Evolutionary conservation across 2,113 vertebrate species (phyloP).

Genomic region (Paramormyrops kingsleyae): DNA sequence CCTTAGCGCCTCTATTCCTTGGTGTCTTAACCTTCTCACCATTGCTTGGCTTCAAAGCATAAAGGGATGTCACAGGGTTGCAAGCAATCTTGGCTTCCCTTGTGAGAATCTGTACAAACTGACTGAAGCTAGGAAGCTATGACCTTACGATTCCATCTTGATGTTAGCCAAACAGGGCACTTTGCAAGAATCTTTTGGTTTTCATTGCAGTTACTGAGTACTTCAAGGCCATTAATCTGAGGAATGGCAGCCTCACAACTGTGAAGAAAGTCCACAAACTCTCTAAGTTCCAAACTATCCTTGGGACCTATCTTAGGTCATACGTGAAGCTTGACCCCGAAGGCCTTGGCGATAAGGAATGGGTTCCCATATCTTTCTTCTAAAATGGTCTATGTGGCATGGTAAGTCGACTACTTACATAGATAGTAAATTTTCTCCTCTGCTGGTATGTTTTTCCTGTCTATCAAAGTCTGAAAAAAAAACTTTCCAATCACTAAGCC

Average conservation of each 20-base stretch:
- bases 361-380: slow-evolving; percentile 28
- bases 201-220: slow-evolving; percentile 28
- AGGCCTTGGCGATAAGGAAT: slow-evolving; percentile 29
- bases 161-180: slow-evolving; percentile 26
- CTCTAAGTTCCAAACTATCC: slow-evolving; percentile 15
- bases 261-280: slow-evolving; percentile 25
- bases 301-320: slow-evolving; percentile 25
- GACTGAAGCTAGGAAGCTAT: slow-evolving; percentile 34
- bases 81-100: background rate
- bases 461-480: slow-evolving; percentile 26
- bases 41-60: slow-evolving; percentile 24
- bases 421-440: slow-evolving; percentile 25
- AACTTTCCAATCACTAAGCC: slow-evolving; percentile 22
- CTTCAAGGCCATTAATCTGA: slow-evolving; percentile 23
- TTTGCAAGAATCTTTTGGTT: slow-evolving; percentile 25
- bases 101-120: slow-evolving; percentile 31
- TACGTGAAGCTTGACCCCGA: slow-evolving; percentile 15
- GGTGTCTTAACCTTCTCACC: background rate
- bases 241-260: slow-evolving; percentile 6
- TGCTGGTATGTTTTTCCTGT: slow-evolving; percentile 21
- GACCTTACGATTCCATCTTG: slow-evolving; percentile 29
- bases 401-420: too few species aligned
- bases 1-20: slow-evolving; percentile 19
- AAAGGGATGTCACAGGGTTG: slow-evolving; percentile 20
- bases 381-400: too few species aligned